These are phyloP conservation scores for Crotalus helleri DNA, from an alignment of 2,113 vertebrate species.

Conservation along the genomic window DNA sequence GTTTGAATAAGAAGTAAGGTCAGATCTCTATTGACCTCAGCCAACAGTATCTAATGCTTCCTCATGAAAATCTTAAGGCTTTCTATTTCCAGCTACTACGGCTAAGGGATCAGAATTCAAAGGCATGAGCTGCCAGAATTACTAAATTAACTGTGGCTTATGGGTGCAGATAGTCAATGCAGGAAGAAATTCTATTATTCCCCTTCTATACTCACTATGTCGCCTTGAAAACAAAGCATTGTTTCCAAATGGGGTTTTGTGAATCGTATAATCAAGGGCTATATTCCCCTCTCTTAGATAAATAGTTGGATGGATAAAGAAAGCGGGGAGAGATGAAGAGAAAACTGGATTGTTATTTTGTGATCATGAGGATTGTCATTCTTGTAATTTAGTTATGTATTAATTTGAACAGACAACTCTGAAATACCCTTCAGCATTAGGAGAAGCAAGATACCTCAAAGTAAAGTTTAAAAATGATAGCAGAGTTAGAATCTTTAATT, in stretches of 20 bases:
- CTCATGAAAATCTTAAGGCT: constrained; percentile 35
- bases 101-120: constrained; percentile 39
- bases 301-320: background rate
- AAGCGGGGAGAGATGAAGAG: background rate
- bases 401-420: background rate
- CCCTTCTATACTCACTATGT: background rate
- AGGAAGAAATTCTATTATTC: background rate
- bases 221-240: background rate
- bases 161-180: constrained; percentile 3
- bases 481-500: background rate
- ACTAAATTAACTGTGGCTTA: constrained; percentile 48
- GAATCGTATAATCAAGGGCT: background rate
- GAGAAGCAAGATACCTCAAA: background rate
- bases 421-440: background rate
- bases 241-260: background rate
- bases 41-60: constrained; percentile 40
- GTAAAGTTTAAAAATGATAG: background rate
- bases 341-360: background rate
- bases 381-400: background rate
- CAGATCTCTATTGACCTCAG: background rate
- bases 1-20: background rate
- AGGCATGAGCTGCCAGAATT: constrained; percentile 32
- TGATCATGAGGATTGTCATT: background rate
- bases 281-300: background rate
- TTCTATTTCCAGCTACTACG: constrained; percentile 19